Evolutionary conservation across 2,888 invertebrate genomes (phyloP), one percentile per base, ranked within the genome.

Genomic region (Spialia ferax): DNA sequence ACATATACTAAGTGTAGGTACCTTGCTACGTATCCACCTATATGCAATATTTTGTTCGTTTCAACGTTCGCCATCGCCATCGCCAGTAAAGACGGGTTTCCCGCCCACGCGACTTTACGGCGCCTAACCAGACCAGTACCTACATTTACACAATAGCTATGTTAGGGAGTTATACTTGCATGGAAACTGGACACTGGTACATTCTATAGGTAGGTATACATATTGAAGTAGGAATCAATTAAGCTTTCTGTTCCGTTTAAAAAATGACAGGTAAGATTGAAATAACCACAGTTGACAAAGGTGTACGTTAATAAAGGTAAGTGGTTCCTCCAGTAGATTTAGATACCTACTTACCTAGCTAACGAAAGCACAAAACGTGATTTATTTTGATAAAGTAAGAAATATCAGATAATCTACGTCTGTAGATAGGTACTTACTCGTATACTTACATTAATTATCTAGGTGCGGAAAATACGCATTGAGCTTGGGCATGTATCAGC

Each of bases 91-190:
- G 89, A 93, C 91, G 89, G 92, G 93, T 86, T 89, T 91, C 89
- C 90, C 93, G 90, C 91, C 91, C 86, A 91, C 91, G 89, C 93
- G 93, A 92, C 92, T 83, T 83, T 74, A 80, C 87, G 93, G 92
- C 93, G 93, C 93, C 92, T 80, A 87, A 78, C 80, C 86, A 83
- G 81, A 82, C 74, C 74, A 75, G 79, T 81, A 81, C n/a, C 8
- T 32, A 32, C 81, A 84, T 84, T 84, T 86, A 85, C 84, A 85
- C 80, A 82, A 83, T 83, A 84, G 81, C 79, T 79, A 79, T 76
- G 77, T 80, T 85, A 84, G 81, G 77, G 48, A 84, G 79, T 52
- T 50, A 61, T 50, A 62, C 62, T 62, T 52, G 35, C 23, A 35
- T 62, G 52, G 52, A 52, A 52, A 38, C 52, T 13, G 35, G 23